phyloP scores from a whole-genome alignment of 2,888 invertebrate genomes.

The Carterocephalus palaemon region DNA sequence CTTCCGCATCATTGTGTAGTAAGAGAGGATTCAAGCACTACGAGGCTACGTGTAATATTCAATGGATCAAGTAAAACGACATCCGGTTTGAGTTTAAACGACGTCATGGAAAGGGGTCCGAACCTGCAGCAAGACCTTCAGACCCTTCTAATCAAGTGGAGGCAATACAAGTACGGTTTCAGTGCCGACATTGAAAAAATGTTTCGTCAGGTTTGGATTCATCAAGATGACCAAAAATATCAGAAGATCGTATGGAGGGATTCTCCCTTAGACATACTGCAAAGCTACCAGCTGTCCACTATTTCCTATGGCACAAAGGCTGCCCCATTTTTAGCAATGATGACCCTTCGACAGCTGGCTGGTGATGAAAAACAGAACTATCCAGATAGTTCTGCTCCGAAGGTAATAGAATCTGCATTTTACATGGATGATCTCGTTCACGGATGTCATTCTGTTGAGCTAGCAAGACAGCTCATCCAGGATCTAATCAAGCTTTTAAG shows the following conservation, averaged over 20 bases:
- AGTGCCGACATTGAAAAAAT: conserved; percentile 34
- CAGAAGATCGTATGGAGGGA: conserved; percentile 33
- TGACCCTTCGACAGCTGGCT: conserved; percentile 29
- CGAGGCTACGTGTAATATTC: too few relatives aligned
- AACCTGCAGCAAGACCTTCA: conserved; percentile 27
- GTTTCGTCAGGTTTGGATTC: conserved; percentile 29
- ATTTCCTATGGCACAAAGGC: conserved; percentile 30
- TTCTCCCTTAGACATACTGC: too few relatives aligned
- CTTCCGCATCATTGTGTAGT: too few relatives aligned
- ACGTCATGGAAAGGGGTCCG: conserved; percentile 32
- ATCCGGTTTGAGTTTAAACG: conserved; percentile 30
- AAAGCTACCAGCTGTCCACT: conserved; percentile 12
- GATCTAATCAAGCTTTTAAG: not conserved
- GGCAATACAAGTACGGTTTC: conserved; percentile 28
- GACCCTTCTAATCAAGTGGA: conserved; percentile 26
- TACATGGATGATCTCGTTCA: conserved; percentile 23
- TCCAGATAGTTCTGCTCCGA: conserved; percentile 11
- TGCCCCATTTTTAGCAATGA: conserved; percentile 31
- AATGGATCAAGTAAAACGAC: too few relatives aligned
- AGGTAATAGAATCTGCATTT: conserved; percentile 11
- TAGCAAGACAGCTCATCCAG: not conserved
- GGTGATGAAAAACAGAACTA: conserved; percentile 26
- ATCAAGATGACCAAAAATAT: conserved; percentile 26
- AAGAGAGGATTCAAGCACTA: too few relatives aligned
- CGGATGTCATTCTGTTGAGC: not conserved